These are phyloP conservation scores for Harpalus rufipes DNA, from an alignment of 2,888 invertebrate genomes.

Conservation along the genomic window DNA sequence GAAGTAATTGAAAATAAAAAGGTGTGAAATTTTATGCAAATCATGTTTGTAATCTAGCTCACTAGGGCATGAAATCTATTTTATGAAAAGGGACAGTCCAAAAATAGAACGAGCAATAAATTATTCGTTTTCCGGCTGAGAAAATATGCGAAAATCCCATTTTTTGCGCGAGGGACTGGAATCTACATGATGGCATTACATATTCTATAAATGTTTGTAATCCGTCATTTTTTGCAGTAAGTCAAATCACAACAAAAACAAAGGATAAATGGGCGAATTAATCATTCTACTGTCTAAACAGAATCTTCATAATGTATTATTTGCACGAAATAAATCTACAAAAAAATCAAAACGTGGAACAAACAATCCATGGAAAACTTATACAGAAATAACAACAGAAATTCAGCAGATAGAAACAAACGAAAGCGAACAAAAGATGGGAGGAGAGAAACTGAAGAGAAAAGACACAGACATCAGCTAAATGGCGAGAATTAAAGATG, in stretches of 20 bases:
- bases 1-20: not conserved
- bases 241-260: constrained; percentile 53
- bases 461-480: constrained; percentile 64
- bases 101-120: constrained; percentile 21
- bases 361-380: constrained; percentile 51
- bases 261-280: constrained; percentile 45
- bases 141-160: constrained; percentile 37
- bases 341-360: constrained; percentile 45
- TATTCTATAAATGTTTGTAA: constrained; percentile 47
- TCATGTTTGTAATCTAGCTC: not conserved
- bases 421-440: constrained; percentile 41
- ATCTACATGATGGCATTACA: constrained; percentile 27
- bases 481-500: constrained; percentile 70
- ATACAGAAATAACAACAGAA: constrained; percentile 56
- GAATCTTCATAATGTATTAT: constrained; percentile 52
- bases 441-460: constrained; percentile 21
- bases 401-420: constrained; percentile 54
- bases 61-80: not conserved
- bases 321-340: constrained; percentile 52
- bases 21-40: not conserved
- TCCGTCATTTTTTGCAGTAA: constrained; percentile 26
- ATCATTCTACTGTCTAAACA: constrained; percentile 48
- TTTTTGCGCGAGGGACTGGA: constrained; percentile 1
- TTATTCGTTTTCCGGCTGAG: constrained; percentile 13
- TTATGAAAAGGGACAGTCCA: constrained; percentile 1